Conservation (phyloP, 2,888 invertebrate genomes). For the Apamea sordens region DNA sequence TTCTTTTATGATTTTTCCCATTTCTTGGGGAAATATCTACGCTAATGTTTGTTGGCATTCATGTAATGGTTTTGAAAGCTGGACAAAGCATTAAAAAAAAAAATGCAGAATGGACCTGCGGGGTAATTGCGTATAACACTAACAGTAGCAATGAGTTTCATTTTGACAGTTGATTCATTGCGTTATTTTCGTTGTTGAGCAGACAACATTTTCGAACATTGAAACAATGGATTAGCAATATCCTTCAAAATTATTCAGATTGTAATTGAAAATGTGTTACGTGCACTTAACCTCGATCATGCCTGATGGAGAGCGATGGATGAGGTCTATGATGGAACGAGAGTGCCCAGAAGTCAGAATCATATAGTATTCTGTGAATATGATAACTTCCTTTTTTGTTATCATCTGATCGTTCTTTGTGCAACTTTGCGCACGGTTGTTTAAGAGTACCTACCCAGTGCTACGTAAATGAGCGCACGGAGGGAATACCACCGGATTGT, state of each 20-base stretch:
- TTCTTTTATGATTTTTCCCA: background rate
- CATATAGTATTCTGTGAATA: background rate
- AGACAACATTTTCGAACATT: too few species aligned
- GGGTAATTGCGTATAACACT: too few species aligned
- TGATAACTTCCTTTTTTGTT: background rate
- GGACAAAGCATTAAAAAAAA: too few species aligned
- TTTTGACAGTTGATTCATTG: too few species aligned
- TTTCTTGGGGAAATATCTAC: background rate
- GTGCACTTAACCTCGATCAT: background rate
- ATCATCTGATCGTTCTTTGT: conserved; percentile 26
- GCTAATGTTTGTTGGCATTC: background rate
- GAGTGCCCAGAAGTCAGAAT: background rate
- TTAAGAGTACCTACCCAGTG: conserved; percentile 23
- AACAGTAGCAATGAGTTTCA: too few species aligned
- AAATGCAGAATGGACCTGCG: too few species aligned
- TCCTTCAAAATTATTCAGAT: background rate
- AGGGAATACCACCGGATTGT: conserved; percentile 61
- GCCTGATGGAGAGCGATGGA: background rate
- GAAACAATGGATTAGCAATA: background rate
- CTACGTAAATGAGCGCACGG: conserved; percentile 48
- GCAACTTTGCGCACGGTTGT: background rate
- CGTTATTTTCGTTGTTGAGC: too few species aligned
- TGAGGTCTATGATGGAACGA: background rate
- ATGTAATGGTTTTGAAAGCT: background rate
- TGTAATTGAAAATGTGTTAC: background rate